Evolutionary conservation across 2,888 invertebrate species (phyloP), one percentile per base, ranked within the genome.

Genomic region (Acronicta alni): DNA sequence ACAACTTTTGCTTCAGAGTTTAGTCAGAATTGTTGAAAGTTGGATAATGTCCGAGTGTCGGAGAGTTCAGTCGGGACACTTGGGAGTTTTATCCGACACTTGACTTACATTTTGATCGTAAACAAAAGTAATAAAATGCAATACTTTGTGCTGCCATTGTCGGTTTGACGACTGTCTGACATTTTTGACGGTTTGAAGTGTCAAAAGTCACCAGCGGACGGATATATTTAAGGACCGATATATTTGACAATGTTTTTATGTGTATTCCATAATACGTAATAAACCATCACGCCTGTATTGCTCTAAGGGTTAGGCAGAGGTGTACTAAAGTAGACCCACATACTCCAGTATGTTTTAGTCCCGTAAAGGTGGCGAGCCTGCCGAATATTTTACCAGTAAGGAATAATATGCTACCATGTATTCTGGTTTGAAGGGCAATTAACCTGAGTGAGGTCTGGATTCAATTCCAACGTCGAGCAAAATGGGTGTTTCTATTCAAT

Each of bases 21-120:
- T 65, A 58, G 67, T 66, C 64, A 17, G 59, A 63, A 68, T 59
- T 57, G 72, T 65, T 72, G 73, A 67, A 78, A 80, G 77, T 77
- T 77, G 46, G 52, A 30, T 45, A 39, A 58, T 65, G 64, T 15
- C 47, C 20, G 51, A 61, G 68, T 45, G 57, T 49, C 59, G 42
- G 32, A 17, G 49, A 49, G 60, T 42, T 68, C 63, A 49, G 72
- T 48, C 53, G 35, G 39, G 47, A 57, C 51, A 49, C 60, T 71
- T 67, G 53, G 20, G 64, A 78, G 53, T 79, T 80, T 80, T 78
- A 80, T 80, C 80, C 64, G 75, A 75, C 67, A 77, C 68, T 73
- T 72, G 66, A 65, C 65, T 77, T 72, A 72, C 66, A 63, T 58
- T 72, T 56, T 54, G 47, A 61, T 75, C 74, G 74, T 81, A 75